Percentiles rank a stretch among this genome's conserved stretches.
These are phyloP conservation scores for Oreohelix idahoensis DNA, from an alignment of 1,140 invertebrate genomes.

Conservation along the genomic window DNA sequence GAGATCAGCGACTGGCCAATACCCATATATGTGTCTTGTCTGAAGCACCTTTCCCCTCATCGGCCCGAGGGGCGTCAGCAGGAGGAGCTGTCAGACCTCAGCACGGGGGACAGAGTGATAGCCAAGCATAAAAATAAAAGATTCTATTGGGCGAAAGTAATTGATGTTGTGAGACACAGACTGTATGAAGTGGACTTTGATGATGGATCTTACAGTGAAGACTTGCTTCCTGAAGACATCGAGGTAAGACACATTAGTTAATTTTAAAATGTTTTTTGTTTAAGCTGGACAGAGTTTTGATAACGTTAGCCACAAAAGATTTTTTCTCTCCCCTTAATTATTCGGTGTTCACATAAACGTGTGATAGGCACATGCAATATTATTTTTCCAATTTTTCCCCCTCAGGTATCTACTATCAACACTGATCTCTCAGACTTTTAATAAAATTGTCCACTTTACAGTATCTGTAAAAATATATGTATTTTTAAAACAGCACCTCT, in stretches of 20 bases:
- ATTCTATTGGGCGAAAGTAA: conserved; percentile 78
- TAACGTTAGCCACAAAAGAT: too few species aligned
- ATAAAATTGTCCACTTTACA: too few species aligned
- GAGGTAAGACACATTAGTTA: conserved; percentile 51
- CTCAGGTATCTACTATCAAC: too few species aligned
- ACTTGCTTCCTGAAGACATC: conserved; percentile 76
- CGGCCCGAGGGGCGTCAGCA: conserved; percentile 42
- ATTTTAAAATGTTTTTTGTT: too few species aligned
- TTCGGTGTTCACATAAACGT: too few species aligned
- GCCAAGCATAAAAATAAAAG: conserved; percentile 79
- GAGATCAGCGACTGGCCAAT: conserved; percentile 72
- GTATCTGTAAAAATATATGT: too few species aligned
- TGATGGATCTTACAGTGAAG: conserved; percentile 79
- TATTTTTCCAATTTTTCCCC: too few species aligned
- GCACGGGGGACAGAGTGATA: conserved; percentile 75
- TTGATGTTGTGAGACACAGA: conserved; percentile 73
- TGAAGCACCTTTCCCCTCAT: conserved; percentile 58
- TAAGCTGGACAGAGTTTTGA: too few species aligned
- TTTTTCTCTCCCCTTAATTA: too few species aligned
- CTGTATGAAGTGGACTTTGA: conserved; percentile 80
- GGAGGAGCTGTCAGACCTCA: conserved; percentile 56
- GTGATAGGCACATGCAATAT: too few species aligned
- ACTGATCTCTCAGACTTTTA: too few species aligned
- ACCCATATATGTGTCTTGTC: conserved; percentile 76
- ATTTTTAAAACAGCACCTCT: too few species aligned